These are phyloP conservation scores for Myrmecobius fasciatus DNA, from an alignment of 2,113 vertebrate genomes.

Conservation along the genomic window DNA sequence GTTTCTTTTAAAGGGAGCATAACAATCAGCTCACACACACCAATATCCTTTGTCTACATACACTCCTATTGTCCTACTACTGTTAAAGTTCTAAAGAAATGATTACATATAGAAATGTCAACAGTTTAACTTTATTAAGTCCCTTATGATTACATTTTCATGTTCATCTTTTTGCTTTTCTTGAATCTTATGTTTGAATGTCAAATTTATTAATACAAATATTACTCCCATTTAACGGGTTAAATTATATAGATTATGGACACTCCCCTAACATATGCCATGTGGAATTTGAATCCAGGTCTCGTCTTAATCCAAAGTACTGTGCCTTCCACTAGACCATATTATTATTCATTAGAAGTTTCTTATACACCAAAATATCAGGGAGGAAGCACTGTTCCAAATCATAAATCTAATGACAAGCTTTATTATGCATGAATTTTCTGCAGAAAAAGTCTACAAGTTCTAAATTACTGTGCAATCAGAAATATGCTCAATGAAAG, in stretches of 20 bases:
- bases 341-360: neutral
- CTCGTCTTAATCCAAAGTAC: neutral
- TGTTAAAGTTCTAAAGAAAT: neutral
- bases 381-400: neutral
- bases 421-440: neutral
- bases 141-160: neutral
- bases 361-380: neutral
- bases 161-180: neutral
- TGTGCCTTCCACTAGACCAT: neutral
- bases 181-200: neutral
- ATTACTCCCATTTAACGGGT: neutral
- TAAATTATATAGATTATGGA: neutral
- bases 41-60: neutral
- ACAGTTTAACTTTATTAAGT: neutral
- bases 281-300: neutral
- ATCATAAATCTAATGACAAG: neutral
- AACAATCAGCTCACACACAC: neutral
- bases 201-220: neutral
- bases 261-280: neutral
- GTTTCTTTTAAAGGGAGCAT: neutral
- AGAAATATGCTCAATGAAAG: neutral
- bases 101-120: neutral
- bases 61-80: neutral
- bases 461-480: neutral
- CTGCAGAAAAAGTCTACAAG: neutral